Conservation (phyloP, 2,797 vertebrate species). For the Sebastes hubbsi region DNA sequence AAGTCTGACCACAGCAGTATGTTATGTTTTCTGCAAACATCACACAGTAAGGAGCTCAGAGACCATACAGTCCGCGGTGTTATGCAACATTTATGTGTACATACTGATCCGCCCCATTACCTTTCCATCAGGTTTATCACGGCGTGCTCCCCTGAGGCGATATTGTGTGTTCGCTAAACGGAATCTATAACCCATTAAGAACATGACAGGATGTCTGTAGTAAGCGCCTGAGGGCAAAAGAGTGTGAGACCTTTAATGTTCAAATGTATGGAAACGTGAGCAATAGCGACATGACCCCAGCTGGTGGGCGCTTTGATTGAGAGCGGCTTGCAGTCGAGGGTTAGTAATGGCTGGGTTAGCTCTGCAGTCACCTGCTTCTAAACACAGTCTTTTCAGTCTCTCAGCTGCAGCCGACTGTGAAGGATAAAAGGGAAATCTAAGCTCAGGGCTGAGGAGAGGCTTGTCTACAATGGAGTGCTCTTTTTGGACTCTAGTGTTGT, state of each 20-base stretch:
- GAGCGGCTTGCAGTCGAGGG: neutral
- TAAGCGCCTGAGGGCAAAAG: constrained; percentile 24
- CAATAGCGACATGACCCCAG: constrained; percentile 14
- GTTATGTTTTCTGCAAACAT: neutral
- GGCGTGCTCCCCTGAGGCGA: constrained; percentile 24
- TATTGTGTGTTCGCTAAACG: constrained; percentile 21
- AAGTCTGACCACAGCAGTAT: constrained; percentile 1
- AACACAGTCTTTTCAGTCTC: constrained; percentile 18
- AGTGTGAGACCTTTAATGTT: constrained; percentile 33
- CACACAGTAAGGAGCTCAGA: constrained; percentile 5
- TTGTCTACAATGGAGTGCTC: neutral
- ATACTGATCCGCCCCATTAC: constrained; percentile 40
- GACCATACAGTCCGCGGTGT: neutral
- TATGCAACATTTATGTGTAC: constrained; percentile 48
- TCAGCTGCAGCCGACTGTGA: constrained; percentile 31
- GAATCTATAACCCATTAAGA: constrained; percentile 38
- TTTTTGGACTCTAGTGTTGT: neutral
- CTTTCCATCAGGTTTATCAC: constrained; percentile 43
- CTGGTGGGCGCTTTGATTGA: constrained; percentile 23
- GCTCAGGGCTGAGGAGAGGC: constrained; percentile 11
- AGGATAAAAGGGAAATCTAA: constrained; percentile 24
- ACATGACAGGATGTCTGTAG: constrained; percentile 7
- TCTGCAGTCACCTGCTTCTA: constrained; percentile 27
- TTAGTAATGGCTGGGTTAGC: constrained; percentile 41
- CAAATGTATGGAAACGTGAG: constrained; percentile 34